Evolutionary conservation across 2,797 vertebrate genomes (phyloP).

Genomic region (Zalophus californianus): DNA sequence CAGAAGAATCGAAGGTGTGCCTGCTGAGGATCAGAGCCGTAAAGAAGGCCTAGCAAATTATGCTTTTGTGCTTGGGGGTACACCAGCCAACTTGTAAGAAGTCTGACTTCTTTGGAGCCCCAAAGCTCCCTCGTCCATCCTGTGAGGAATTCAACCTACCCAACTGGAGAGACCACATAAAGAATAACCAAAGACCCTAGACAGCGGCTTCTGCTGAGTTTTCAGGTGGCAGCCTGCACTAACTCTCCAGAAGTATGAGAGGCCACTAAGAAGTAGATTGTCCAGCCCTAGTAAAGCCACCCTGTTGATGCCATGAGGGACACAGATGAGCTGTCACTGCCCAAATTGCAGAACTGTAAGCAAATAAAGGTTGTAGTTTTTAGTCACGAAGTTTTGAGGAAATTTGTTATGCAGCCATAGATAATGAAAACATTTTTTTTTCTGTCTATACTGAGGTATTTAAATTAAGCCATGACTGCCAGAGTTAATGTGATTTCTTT

Average conservation of each 20-base stretch:
- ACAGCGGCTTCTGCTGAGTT: background rate
- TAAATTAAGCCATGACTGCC: conserved; percentile 63
- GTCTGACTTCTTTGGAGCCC: background rate
- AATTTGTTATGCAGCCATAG: background rate
- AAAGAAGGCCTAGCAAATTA: background rate
- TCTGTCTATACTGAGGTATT: background rate
- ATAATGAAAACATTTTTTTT: conserved; percentile 6
- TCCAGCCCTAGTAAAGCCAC: background rate
- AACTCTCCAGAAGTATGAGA: background rate
- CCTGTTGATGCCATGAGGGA: background rate
- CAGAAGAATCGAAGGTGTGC: background rate
- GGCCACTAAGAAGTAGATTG: background rate
- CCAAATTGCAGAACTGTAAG: background rate
- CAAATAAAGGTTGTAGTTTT: background rate
- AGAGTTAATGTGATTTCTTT: conserved; percentile 74
- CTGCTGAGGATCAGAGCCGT: background rate
- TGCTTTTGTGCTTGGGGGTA: background rate
- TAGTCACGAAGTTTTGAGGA: background rate
- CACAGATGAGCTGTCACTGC: background rate
- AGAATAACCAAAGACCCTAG: background rate
- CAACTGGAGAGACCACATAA: background rate
- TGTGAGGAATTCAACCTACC: background rate
- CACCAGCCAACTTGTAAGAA: background rate
- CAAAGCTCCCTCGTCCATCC: background rate
- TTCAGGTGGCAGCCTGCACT: background rate